Evolutionary conservation across 2,113 vertebrate species (phyloP).

Genomic region (Carollia perspicillata): DNA sequence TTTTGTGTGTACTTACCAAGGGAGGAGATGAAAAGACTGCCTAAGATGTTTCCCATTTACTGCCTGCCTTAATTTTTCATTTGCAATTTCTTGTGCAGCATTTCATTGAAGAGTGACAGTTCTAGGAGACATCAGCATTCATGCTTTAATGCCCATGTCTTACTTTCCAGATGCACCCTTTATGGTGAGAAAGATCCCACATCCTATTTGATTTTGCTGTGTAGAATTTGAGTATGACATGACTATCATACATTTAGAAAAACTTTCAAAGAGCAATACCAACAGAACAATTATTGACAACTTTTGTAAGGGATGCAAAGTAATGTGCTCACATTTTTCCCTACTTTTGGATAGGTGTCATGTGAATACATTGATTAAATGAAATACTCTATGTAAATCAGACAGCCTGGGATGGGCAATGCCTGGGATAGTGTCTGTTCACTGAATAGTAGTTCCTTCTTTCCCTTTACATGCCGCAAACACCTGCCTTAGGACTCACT

Average conservation of each 20-base stretch:
- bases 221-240: neutral
- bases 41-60: neutral
- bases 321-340: neutral
- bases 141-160: neutral
- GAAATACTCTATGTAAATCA: neutral
- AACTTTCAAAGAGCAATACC: neutral
- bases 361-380: neutral
- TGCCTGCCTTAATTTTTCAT: neutral
- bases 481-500: neutral
- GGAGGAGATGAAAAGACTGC: neutral
- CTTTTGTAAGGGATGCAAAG: neutral
- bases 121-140: neutral
- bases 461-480: neutral
- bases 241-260: neutral
- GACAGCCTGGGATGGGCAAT: neutral
- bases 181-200: neutral
- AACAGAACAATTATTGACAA: neutral
- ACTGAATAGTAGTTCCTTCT: neutral
- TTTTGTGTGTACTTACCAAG: neutral
- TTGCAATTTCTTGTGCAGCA: neutral
- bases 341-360: neutral
- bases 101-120: neutral
- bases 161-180: neutral
- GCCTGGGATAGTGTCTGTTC: neutral
- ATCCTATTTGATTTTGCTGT: neutral